phyloP scores from a whole-genome alignment of 2,113 vertebrate genomes.

The Pluvianellus socialis region DNA sequence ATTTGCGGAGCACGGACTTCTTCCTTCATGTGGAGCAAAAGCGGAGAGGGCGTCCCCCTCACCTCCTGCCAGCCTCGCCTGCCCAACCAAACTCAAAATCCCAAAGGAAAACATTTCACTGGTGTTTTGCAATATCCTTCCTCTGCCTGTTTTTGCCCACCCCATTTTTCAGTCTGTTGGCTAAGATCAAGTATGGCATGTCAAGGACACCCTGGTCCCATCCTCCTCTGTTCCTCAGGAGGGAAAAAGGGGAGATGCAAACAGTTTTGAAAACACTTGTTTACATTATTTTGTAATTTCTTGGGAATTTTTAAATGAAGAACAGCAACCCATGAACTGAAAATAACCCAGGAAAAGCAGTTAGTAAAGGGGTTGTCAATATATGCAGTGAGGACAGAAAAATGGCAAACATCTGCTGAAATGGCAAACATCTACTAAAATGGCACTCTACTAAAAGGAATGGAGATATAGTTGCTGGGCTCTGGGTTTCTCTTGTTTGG shows the following conservation, averaged over 20 bases:
- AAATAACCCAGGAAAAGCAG: not conserved
- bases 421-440: not conserved
- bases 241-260: not conserved
- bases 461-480: not conserved
- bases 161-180: not conserved
- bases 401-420: not conserved
- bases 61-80: not conserved
- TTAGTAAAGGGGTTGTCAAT: not conserved
- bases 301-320: not conserved
- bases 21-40: not conserved
- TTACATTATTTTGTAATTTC: not conserved
- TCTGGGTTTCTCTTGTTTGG: not conserved
- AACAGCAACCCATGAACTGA: not conserved
- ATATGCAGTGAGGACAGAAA: not conserved
- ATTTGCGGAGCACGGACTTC: not conserved
- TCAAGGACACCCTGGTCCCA: not conserved
- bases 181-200: not conserved
- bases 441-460: not conserved
- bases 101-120: not conserved
- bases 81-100: not conserved
- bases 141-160: not conserved
- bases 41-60: not conserved
- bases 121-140: not conserved
- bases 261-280: not conserved
- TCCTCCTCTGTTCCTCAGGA: not conserved